These are phyloP conservation scores for Babyrousa celebensis DNA, from an alignment of 2,797 vertebrate genomes.

Conservation along the genomic window DNA sequence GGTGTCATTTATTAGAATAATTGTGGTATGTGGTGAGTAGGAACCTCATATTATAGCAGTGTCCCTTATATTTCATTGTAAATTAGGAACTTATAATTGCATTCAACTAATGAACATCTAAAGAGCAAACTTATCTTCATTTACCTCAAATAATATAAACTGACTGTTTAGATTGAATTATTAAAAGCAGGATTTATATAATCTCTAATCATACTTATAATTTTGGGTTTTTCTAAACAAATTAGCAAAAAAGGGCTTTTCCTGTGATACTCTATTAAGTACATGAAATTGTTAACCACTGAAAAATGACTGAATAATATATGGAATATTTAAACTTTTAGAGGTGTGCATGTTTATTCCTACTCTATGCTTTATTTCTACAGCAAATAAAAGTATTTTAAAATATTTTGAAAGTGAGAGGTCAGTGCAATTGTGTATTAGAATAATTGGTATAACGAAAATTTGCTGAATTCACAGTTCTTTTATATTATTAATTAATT, in stretches of 20 bases:
- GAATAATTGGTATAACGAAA: not conserved
- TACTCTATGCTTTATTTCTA: not conserved
- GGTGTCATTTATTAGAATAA: conserved; percentile 84
- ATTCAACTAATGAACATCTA: conserved; percentile 60
- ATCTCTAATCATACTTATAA: conserved; percentile 15
- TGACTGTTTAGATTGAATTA: conserved; percentile 39
- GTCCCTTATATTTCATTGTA: conserved; percentile 43
- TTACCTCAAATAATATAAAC: conserved; percentile 63
- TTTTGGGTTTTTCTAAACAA: not conserved
- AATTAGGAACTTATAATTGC: conserved; percentile 66
- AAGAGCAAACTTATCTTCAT: conserved; percentile 68
- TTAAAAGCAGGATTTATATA: conserved; percentile 5
- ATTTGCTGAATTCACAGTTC: not conserved
- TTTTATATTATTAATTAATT: not conserved
- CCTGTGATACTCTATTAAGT: not conserved
- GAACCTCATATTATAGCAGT: conserved; percentile 60
- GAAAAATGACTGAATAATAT: not conserved
- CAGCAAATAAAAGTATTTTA: not conserved
- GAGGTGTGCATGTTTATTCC: not conserved
- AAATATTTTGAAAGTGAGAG: conserved; percentile 55
- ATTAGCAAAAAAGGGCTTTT: conserved; percentile 47
- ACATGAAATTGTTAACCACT: not conserved
- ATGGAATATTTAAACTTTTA: not conserved
- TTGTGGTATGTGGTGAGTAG: conserved; percentile 74
- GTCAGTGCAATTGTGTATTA: not conserved